Base-by-base conservation (phyloP, 2,113 vertebrate species). In the Eolophus roseicapilla region DNA sequence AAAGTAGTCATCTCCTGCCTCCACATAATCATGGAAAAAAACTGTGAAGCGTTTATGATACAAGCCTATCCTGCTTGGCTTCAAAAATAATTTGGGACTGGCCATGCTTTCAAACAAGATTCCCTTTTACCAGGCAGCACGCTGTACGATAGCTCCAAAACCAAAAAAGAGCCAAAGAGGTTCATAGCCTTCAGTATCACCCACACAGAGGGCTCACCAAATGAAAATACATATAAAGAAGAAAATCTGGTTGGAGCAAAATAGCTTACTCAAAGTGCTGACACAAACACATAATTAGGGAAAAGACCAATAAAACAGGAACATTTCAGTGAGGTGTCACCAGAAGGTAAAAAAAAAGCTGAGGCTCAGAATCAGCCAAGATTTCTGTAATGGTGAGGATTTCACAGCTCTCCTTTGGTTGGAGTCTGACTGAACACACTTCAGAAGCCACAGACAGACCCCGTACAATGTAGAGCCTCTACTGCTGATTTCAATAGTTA, bases 21-120 rank as follows among this genome's bases (percentile, higher is more conserved):
- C 13, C 37, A 25, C 8, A 70, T n/a, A 64, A 83, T 21, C 43
- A 41, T 1, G 1, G 62, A 39, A n/a, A 52, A 52, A 69, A 76
- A 69, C 39, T 0, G 3, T 14, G 43, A 35, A 68, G 27, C 0
- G 0, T 52, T 80, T 71, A n/a, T 41, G 17, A 41, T 20, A 75
- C 41, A 82, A 82, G 27, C 16, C 35, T 0, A 0, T 18, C 13
- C 13, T 9, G 20, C 21, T 14, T 1, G 0, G 35, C 37, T 78
- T 69, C 63, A 85, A 50, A 96, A 76, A 7, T 29, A 76, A 60
- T 4, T 37, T 57, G 20, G 5, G 67, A 47, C 16, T 62, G 29
- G 33, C 37, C 31, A 11, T 17, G 25, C 13, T 79, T 77, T 86
- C 70, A 75, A 64, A 91, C 12, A 63, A 17, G 55, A n/a, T 44